Evolutionary conservation across 2,888 invertebrate genomes (phyloP).

Genomic region (Syrista parreyssii): DNA sequence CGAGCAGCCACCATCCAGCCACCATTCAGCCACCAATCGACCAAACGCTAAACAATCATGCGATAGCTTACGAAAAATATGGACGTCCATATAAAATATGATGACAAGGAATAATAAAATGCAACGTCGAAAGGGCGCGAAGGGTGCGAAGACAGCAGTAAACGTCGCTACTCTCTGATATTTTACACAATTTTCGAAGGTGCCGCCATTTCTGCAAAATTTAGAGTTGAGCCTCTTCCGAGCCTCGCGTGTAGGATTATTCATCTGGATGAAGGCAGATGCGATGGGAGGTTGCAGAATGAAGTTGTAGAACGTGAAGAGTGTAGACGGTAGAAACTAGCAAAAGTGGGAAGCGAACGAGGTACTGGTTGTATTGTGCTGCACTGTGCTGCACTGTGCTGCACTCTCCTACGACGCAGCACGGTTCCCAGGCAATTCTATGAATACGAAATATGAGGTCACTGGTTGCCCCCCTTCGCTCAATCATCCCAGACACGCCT

Average conservation of each 20-base stretch:
- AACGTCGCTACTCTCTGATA: slow-evolving; percentile 19
- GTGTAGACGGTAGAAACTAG: too few species aligned
- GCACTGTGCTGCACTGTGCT: not conserved
- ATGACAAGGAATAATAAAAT: slow-evolving; percentile 15
- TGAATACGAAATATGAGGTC: slow-evolving; percentile 62
- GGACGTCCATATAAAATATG: slow-evolving; percentile 17
- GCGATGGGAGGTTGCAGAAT: not conserved
- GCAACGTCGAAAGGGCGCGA: slow-evolving; percentile 8
- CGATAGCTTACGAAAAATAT: slow-evolving; percentile 15
- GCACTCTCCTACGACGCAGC: slow-evolving; percentile 14
- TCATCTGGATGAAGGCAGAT: not conserved
- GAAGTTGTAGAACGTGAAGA: not conserved
- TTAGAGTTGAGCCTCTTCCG: too few species aligned
- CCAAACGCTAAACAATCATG: slow-evolving; percentile 5
- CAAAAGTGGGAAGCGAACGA: too few species aligned
- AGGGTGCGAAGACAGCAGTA: slow-evolving; percentile 18
- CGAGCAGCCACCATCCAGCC: slow-evolving; percentile 12
- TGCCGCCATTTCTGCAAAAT: not conserved
- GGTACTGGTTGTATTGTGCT: too few species aligned
- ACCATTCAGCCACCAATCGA: slow-evolving; percentile 2
- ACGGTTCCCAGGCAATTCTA: slow-evolving; percentile 54
- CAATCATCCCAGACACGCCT: slow-evolving; percentile 60
- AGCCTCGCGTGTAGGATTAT: too few species aligned
- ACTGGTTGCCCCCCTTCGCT: slow-evolving; percentile 42
- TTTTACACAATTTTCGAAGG: slow-evolving; percentile 19